These are phyloP conservation scores for Coilia nasus DNA, from an alignment of 2,797 vertebrate species.

Conservation along the genomic window DNA sequence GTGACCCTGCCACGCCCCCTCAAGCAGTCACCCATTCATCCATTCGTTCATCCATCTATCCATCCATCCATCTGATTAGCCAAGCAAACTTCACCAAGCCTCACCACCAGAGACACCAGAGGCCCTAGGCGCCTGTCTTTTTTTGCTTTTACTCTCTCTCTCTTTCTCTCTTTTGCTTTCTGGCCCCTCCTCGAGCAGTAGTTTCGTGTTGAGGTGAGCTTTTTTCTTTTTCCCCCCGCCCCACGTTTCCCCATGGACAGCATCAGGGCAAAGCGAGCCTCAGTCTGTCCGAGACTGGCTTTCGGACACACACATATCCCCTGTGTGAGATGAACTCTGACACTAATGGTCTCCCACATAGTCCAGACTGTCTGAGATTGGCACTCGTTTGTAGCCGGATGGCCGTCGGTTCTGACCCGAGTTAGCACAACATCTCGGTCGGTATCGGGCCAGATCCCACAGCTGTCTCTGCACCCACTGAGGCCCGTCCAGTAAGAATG, in stretches of 20 bases:
- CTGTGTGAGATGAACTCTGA: background rate
- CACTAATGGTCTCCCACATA: background rate
- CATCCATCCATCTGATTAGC: background rate
- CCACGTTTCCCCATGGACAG: background rate
- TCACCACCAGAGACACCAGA: constrained; percentile 37
- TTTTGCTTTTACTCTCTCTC: constrained; percentile 7
- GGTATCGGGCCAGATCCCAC: background rate
- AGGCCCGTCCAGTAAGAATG: background rate
- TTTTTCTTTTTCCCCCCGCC: constrained; percentile 34
- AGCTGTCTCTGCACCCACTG: background rate
- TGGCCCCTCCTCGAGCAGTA: constrained; percentile 29
- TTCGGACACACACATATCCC: too few species aligned
- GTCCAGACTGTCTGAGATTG: background rate
- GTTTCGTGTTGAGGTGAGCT: constrained; percentile 47
- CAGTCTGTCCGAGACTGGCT: too few species aligned
- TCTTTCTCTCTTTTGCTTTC: constrained; percentile 22
- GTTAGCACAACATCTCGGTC: background rate
- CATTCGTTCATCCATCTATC: too few species aligned
- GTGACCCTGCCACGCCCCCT: constrained; percentile 9
- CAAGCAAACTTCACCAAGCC: background rate
- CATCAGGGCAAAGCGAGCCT: too few species aligned
- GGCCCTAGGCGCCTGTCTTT: constrained; percentile 37
- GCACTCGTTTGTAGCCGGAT: background rate
- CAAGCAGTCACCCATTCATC: constrained; percentile 29
- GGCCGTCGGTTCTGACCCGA: background rate